Conservation (phyloP, 2,888 invertebrate species). For the Pachliopta kotzebuea region DNA sequence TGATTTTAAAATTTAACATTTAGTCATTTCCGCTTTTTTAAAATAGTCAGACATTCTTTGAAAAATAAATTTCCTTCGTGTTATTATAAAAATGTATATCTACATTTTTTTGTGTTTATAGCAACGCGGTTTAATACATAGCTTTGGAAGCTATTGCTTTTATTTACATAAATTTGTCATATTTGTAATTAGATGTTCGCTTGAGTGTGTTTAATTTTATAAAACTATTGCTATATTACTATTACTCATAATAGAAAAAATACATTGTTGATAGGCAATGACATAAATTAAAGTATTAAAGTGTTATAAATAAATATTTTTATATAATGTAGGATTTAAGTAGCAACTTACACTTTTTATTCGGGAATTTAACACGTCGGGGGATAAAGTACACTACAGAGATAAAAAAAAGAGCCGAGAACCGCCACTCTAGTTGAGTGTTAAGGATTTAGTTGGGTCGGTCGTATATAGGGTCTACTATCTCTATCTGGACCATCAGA, state of each 20-base stretch:
- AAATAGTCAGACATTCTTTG: conserved; percentile 13
- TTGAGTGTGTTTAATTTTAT: too few species aligned
- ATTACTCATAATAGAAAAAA: neutral
- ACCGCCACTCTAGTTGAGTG: conserved; percentile 62
- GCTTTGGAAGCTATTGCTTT: too few species aligned
- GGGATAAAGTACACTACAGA: conserved; percentile 24
- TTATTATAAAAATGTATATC: neutral
- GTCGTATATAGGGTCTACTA: conserved; percentile 68
- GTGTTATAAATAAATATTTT: neutral
- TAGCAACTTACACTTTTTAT: neutral
- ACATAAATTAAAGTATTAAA: neutral
- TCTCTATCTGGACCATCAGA: conserved; percentile 72
- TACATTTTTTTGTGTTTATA: too few species aligned
- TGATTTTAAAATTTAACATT: conserved; percentile 30
- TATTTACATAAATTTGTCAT: too few species aligned
- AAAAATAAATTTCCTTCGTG: conserved; percentile 11
- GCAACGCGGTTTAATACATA: too few species aligned
- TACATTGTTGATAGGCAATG: neutral
- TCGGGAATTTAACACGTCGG: conserved; percentile 10
- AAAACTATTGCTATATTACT: too few species aligned
- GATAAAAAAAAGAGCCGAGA: conserved; percentile 49
- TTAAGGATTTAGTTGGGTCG: conserved; percentile 68
- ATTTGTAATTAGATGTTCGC: too few species aligned
- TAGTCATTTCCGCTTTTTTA: conserved; percentile 27
- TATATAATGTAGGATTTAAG: neutral